Percentiles rank a stretch among this genome's conserved stretches.
Conservation (phyloP, 1,140 invertebrate genomes). For the Ooceraea biroi region DNA sequence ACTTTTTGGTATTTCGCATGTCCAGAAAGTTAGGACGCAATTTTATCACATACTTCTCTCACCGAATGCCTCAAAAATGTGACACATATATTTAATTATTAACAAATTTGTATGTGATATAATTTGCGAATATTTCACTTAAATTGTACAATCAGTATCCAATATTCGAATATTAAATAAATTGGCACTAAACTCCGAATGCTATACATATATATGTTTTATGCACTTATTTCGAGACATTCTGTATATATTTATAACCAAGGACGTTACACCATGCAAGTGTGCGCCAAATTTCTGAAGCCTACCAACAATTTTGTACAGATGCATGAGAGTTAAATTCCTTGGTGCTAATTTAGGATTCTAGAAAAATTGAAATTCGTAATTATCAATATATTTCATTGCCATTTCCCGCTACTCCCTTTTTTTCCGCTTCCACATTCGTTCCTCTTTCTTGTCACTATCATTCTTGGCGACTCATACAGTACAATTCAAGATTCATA, state of each 20-base stretch:
- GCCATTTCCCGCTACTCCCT: slow-evolving; percentile 15
- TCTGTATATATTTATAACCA: slow-evolving; percentile 39
- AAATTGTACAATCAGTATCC: too few relatives aligned
- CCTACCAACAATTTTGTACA: slow-evolving; percentile 61
- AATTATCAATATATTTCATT: slow-evolving; percentile 27
- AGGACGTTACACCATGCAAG: slow-evolving; percentile 56
- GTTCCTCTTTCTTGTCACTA: slow-evolving; percentile 3
- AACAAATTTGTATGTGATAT: too few relatives aligned
- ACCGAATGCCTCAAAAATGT: too few relatives aligned
- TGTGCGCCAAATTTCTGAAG: slow-evolving; percentile 65
- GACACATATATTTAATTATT: too few relatives aligned
- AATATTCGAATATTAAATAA: background rate
- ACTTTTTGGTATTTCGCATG: background rate
- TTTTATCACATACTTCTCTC: too few relatives aligned
- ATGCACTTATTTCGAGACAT: background rate
- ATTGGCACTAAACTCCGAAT: background rate
- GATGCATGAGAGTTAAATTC: slow-evolving; percentile 56
- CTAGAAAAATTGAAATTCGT: slow-evolving; percentile 29
- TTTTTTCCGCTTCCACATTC: slow-evolving; percentile 36
- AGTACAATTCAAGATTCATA: background rate
- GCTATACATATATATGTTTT: background rate
- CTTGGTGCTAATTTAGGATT: slow-evolving; percentile 47
- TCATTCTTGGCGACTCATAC: background rate
- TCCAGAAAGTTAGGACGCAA: too few relatives aligned
- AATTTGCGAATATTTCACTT: too few relatives aligned